Base-by-base conservation (phyloP, 2,797 vertebrate genomes). In the Sebastes glaucus region DNA sequence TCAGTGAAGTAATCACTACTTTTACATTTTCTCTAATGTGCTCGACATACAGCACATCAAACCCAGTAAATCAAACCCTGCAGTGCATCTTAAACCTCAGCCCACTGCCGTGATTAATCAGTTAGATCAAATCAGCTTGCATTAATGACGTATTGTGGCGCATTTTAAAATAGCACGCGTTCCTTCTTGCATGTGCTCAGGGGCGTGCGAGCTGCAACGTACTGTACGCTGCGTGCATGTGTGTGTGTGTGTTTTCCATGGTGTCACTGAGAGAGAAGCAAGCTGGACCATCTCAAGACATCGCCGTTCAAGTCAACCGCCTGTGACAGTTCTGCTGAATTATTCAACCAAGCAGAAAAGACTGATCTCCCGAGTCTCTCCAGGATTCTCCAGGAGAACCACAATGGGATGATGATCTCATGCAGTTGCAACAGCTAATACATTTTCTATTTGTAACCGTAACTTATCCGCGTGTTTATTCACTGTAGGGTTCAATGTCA, bases 271-370 rank as follows among this genome's bases (percentile, higher is more conserved):
- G 42, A 70, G 46, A 69, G 63, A 80, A 52, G 38, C 55, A 74
- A 78, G 35, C 66, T 74, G 86, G 83, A 81, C 82, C 71, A 75
- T 87, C 80, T 90, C 77, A 77, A 88, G 42, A 70, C 66, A 67
- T 86, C 30, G 74, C 74, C 55, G 56, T 86, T 83, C 72, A 86
- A 76, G 71, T 87, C 80, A 84, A 79, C 73, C 53, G 62, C 59
- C 38, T 62, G 22, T 77, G 84, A 89, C 88, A 88, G 82, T 32
- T 68, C 64, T 71, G 32, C 56, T 90, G 80, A 92, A 92, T 91
- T 72, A 91, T 91, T 92, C 78, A 91, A 33, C 68, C 52, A 16
- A 55, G 56, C 74, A 85, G 68, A 88, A 85, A 87, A 87, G 71
- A 65, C 80, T 42, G 65, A 81, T 83, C 81, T 56, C 77, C 49